A percentile compares a stretch with the other conserved stretches of the same genome.
These are phyloP conservation scores for Tetraodon nigroviridis DNA, from an alignment of 2,113 vertebrate genomes.

Conservation along the genomic window DNA sequence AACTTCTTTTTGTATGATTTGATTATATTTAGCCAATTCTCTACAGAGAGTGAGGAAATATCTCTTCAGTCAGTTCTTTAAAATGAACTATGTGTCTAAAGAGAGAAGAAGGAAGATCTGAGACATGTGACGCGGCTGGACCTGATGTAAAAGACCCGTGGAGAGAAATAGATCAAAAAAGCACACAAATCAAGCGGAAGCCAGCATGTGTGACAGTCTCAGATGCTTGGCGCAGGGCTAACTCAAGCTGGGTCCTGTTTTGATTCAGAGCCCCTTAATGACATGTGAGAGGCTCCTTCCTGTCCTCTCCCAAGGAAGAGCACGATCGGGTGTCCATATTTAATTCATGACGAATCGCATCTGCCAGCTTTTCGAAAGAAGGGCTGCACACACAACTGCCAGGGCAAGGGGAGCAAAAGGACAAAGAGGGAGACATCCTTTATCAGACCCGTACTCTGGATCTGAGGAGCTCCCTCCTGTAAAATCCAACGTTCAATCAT, in stretches of 20 bases:
- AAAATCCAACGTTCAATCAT: conserved; percentile 65
- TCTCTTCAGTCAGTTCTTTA: too few species aligned
- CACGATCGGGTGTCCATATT: conserved; percentile 69
- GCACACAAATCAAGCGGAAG: conserved; percentile 30
- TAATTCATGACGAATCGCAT: conserved; percentile 76
- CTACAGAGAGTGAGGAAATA: too few species aligned
- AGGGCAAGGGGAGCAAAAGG: conserved; percentile 49
- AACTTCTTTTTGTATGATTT: too few species aligned
- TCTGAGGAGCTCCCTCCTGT: conserved; percentile 33
- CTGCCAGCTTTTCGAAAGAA: conserved; percentile 56
- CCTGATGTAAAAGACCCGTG: background rate
- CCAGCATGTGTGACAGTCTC: conserved; percentile 42
- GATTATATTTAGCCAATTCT: too few species aligned
- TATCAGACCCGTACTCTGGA: conserved; percentile 32
- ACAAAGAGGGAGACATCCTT: conserved; percentile 41
- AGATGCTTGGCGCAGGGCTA: conserved; percentile 30
- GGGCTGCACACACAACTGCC: conserved; percentile 58
- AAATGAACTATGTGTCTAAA: background rate
- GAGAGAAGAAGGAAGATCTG: background rate
- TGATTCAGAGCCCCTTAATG: conserved; percentile 64
- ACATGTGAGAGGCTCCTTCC: conserved; percentile 72
- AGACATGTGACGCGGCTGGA: background rate
- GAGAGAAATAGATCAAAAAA: conserved; percentile 31
- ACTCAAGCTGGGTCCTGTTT: conserved; percentile 51
- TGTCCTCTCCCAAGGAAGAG: conserved; percentile 65